Evolutionary conservation across 30 jellyfish, hydroid and myxozoan genomes (phyloP), one percentile per base, ranked within the genome.

Genomic region (Cassiopea xamachana): DNA sequence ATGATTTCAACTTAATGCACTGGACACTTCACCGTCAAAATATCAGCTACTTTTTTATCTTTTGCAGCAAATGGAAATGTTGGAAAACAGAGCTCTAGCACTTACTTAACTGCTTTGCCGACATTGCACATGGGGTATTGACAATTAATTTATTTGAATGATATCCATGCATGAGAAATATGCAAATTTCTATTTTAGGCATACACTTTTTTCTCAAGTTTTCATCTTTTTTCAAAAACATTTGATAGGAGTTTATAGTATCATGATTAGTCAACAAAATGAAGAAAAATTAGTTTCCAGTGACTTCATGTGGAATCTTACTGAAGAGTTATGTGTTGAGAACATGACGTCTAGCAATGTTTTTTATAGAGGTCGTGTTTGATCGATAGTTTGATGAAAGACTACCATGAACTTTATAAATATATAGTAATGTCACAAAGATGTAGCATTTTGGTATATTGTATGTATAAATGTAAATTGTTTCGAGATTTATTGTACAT

Each of bases 61-160:
- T 15, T 89, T 89, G 43, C 84, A 89, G 96, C 96, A 89, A 89
- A 81, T 89, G 92, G 96, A 89, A 74, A 60, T 89, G 39, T 55
- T 89, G 87, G 96, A 89, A 50, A 89, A 75, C 88, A 73, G 96
- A 80, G 90, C 96, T 13, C 9, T 82, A 50, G 89, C 96, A 19
- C 80, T 89, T 73, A 73, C 88, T 48, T 89, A 82, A 59, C 60
- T 17, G 55, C 51, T 1, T 27, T 71, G 46, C 76, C 19, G 76
- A 15, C 7, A 14, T 67, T 67, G 3, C 76, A 67, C 8, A 19
- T 6, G 43, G 27, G 14, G 15, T 19, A 27, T 19, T 67, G 19
- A 5, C 43, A 67, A 19, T 19, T 67, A 67, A 6, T 14, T 5
- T 67, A 3, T 3, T 55, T 55, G 64, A 55, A 55, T 55, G 64